Conservation (phyloP, 2,888 invertebrate genomes). For the Disparrhopalites patrizii region DNA sequence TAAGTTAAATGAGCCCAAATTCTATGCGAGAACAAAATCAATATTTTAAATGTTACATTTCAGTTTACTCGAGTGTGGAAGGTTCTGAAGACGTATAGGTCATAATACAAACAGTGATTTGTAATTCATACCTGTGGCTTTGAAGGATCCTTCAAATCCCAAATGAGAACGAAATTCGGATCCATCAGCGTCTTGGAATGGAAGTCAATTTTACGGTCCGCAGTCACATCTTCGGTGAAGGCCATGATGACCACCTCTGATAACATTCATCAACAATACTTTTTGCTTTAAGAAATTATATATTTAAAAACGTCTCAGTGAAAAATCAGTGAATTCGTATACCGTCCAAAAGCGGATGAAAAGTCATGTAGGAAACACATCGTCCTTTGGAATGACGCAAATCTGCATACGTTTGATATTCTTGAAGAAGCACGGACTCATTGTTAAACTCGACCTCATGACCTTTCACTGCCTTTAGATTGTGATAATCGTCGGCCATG, state of each 20-base stretch:
- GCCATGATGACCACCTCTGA: constrained; percentile 46
- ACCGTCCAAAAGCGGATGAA: constrained; percentile 47
- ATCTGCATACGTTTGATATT: constrained; percentile 44
- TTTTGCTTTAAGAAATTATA: neutral
- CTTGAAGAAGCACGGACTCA: constrained; percentile 41
- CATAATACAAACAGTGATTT: neutral
- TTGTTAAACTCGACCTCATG: constrained; percentile 45
- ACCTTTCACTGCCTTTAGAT: constrained; percentile 40
- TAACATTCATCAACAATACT: constrained; percentile 1
- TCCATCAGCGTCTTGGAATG: constrained; percentile 45
- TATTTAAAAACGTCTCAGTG: neutral
- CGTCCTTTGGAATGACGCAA: constrained; percentile 42
- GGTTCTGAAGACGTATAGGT: no score
- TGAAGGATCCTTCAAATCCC: constrained; percentile 45
- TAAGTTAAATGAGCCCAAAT: neutral
- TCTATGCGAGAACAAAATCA: neutral
- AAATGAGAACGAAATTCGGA: constrained; percentile 45
- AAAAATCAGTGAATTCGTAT: neutral
- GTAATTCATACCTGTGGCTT: constrained; percentile 38
- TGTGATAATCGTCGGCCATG: constrained; percentile 40
- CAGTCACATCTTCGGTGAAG: constrained; percentile 42
- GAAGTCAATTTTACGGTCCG: constrained; percentile 41
- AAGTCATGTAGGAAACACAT: constrained; percentile 40
- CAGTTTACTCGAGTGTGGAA: no score
- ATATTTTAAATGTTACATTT: constrained; percentile 1